A percentile compares a stretch with the other conserved stretches of the same genome.
phyloP scores from a whole-genome alignment of 1,140 invertebrate species.

The Drosophila hydei region DNA sequence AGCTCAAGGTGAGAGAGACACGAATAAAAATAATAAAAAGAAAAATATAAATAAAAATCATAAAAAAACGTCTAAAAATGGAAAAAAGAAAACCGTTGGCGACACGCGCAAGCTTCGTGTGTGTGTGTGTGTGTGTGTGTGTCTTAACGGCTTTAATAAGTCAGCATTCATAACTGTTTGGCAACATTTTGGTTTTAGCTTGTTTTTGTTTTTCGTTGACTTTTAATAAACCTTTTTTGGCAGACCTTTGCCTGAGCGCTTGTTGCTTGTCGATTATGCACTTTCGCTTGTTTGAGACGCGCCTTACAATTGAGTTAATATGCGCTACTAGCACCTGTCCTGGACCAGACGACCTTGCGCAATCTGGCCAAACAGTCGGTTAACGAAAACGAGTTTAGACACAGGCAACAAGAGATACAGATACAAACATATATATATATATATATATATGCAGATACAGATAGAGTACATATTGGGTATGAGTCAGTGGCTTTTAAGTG shows the following conservation, averaged over 20 bases:
- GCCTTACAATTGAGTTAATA: slow-evolving; percentile 62
- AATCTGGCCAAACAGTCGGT: slow-evolving; percentile 56
- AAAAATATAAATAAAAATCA: slow-evolving; percentile 18
- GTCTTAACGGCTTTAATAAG: slow-evolving; percentile 49
- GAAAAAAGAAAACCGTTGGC: slow-evolving; percentile 65
- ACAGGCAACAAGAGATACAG: background rate
- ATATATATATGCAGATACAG: slow-evolving; percentile 17
- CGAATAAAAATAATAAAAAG: slow-evolving; percentile 27
- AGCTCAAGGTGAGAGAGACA: slow-evolving; percentile 70
- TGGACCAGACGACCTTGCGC: slow-evolving; percentile 80
- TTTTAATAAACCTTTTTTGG: slow-evolving; percentile 23
- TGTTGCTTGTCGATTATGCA: slow-evolving; percentile 1
- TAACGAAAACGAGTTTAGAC: slow-evolving; percentile 42
- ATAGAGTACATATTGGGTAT: slow-evolving; percentile 13
- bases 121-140: slow-evolving; percentile 9
- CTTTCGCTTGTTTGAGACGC: slow-evolving; percentile 33
- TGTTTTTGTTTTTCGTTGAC: background rate
- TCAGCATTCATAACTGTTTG: slow-evolving; percentile 64
- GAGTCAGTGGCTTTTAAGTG: slow-evolving; percentile 54
- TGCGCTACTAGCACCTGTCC: slow-evolving; percentile 63
- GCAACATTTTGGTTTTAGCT: slow-evolving; percentile 33
- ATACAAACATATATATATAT: no score
- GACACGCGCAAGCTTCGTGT: slow-evolving; percentile 45
- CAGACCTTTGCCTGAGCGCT: slow-evolving; percentile 6
- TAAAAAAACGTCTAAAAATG: slow-evolving; percentile 31